Evolutionary conservation across 2,888 invertebrate species (phyloP).

Genomic region (Habroteleia sp.): DNA sequence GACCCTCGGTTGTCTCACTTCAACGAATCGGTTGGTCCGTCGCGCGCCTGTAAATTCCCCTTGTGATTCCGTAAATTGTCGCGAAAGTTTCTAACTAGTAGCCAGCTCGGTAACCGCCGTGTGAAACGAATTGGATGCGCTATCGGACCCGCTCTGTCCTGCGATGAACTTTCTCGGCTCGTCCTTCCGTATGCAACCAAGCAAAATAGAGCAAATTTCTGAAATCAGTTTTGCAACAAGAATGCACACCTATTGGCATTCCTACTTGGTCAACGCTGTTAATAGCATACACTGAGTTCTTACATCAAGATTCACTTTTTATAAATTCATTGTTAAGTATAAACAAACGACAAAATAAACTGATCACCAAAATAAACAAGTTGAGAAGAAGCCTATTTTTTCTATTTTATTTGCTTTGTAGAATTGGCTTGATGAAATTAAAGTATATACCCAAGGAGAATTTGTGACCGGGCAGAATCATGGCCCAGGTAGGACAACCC

Average conservation of each 20-base stretch:
- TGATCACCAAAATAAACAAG: too few relatives aligned
- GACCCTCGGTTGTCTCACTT: slow-evolving; percentile 29
- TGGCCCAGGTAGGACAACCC: too few relatives aligned
- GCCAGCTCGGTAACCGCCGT: slow-evolving; percentile 54
- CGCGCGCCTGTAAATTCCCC: slow-evolving; percentile 54
- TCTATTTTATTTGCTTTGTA: too few relatives aligned
- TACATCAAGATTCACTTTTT: too few relatives aligned
- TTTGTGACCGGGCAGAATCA: too few relatives aligned
- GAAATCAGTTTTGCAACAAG: slow-evolving; percentile 47
- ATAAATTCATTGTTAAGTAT: too few relatives aligned
- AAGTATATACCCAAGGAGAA: too few relatives aligned
- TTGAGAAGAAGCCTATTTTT: too few relatives aligned
- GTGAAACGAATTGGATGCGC: slow-evolving; percentile 67
- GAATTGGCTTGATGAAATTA: too few relatives aligned
- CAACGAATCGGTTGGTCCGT: slow-evolving; percentile 33
- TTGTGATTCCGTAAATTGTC: slow-evolving; percentile 62
- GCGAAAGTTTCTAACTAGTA: slow-evolving; percentile 62
- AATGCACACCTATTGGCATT: slow-evolving; percentile 12
- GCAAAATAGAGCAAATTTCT: slow-evolving; percentile 45
- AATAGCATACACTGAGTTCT: slow-evolving; percentile 11
- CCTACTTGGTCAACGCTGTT: background rate
- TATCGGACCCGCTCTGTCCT: slow-evolving; percentile 53
- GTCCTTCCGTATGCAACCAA: slow-evolving; percentile 22
- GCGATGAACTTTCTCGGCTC: slow-evolving; percentile 50
- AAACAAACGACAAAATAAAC: too few relatives aligned